Evolutionary conservation across 2,888 invertebrate species (phyloP).

Genomic region (Leptopilina syphax): DNA sequence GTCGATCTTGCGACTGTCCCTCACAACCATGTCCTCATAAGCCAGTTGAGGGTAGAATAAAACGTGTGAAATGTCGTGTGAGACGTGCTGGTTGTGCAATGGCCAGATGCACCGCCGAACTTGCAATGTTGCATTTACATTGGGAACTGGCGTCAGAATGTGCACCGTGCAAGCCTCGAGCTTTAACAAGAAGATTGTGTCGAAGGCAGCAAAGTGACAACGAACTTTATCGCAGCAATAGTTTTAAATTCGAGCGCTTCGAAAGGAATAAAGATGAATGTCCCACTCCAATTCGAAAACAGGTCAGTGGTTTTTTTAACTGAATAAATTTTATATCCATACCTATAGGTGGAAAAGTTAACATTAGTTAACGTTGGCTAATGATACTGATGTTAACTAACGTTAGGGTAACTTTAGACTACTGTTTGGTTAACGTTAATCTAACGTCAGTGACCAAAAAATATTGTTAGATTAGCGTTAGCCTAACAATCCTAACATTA

Average conservation of each 20-base stretch:
- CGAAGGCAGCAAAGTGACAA: constrained; percentile 86
- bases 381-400: too few relatives aligned
- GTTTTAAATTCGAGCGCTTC: constrained; percentile 92
- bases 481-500: too few relatives aligned
- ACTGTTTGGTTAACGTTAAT: too few relatives aligned
- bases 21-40: constrained; percentile 69
- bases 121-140: constrained; percentile 77
- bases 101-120: constrained; percentile 73
- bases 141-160: constrained; percentile 80
- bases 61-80: constrained; percentile 73
- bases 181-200: constrained; percentile 85
- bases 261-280: constrained; percentile 84
- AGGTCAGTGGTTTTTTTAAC: constrained; percentile 79
- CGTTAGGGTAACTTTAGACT: too few relatives aligned
- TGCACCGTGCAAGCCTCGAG: constrained; percentile 79
- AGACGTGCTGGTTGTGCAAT: constrained; percentile 73
- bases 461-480: too few relatives aligned
- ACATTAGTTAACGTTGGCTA: too few relatives aligned
- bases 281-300: constrained; percentile 80
- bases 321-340: too few relatives aligned
- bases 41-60: constrained; percentile 70
- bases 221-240: constrained; percentile 91
- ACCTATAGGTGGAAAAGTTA: too few relatives aligned
- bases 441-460: too few relatives aligned
- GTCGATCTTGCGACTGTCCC: constrained; percentile 66